Evolutionary conservation across 2,888 invertebrate genomes (phyloP).

Genomic region (Oscheius sp.): DNA sequence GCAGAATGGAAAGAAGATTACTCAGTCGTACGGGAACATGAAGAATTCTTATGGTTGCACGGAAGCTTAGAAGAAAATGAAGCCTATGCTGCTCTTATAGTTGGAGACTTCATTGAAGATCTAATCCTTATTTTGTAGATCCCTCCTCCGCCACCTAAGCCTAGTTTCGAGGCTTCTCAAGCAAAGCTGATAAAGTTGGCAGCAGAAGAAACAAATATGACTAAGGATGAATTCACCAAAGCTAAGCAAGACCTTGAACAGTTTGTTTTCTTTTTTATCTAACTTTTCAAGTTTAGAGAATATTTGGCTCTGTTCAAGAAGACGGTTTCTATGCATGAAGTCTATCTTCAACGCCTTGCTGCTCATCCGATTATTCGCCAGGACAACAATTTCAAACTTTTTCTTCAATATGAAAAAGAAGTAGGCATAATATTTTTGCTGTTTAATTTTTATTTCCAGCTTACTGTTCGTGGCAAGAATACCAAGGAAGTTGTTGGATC

Average conservation of each 20-base stretch:
- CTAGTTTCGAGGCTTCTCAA: conserved; percentile 97
- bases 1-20: conserved; percentile 92
- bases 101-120: conserved; percentile 77
- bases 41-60: conserved; percentile 99
- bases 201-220: conserved; percentile 98
- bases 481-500: conserved; percentile 93
- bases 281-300: conserved; percentile 77
- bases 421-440: conserved; percentile 78
- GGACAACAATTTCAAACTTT: conserved; percentile 93
- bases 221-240: conserved; percentile 96
- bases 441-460: conserved; percentile 72
- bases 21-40: conserved; percentile 91
- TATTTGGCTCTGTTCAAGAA: conserved; percentile 99
- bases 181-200: conserved; percentile 96
- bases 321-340: conserved; percentile 99
- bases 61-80: conserved; percentile 96
- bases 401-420: conserved; percentile 94
- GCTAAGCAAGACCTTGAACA: conserved; percentile 98
- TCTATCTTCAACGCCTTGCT: conserved; percentile 93
- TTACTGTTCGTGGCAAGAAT: conserved; percentile 81
- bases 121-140: conserved; percentile 75
- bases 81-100: conserved; percentile 96
- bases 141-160: conserved; percentile 80
- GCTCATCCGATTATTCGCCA: conserved; percentile 82
- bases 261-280: conserved; percentile 39